Evolutionary conservation across 2,113 vertebrate species (phyloP).

Genomic region (Sturnira hondurensis): DNA sequence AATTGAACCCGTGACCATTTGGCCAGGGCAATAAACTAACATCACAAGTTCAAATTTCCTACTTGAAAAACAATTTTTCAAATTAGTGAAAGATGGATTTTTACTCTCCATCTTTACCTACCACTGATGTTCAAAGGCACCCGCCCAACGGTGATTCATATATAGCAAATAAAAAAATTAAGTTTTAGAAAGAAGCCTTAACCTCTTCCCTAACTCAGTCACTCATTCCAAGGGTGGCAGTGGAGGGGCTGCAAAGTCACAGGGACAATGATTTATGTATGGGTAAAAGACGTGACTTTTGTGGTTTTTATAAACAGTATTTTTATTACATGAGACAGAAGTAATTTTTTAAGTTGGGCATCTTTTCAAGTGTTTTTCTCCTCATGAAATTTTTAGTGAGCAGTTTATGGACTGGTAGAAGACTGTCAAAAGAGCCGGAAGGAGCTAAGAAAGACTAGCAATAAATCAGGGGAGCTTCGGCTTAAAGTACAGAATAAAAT

Average conservation of each 20-base stretch:
- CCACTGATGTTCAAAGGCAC: neutral
- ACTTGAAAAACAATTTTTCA: conserved; percentile 11
- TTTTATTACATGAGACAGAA: conserved; percentile 53
- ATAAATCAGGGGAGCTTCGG: conserved; percentile 46
- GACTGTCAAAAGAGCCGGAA: neutral
- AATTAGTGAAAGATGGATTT: neutral
- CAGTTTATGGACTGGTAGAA: conserved; percentile 39
- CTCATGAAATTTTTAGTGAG: conserved; percentile 24
- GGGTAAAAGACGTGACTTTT: conserved; percentile 61
- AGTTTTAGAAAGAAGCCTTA: neutral
- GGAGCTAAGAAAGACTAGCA: conserved; percentile 24
- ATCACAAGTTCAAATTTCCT: neutral
- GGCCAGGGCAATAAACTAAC: neutral
- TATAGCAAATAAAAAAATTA: neutral
- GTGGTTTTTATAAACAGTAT: conserved; percentile 50
- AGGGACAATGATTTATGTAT: conserved; percentile 61
- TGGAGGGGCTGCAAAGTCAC: neutral
- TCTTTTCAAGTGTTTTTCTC: conserved; percentile 38
- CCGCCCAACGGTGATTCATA: neutral
- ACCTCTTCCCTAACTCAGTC: neutral
- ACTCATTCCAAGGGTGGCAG: neutral
- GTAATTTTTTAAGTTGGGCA: conserved; percentile 49
- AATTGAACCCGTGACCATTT: too few species aligned
- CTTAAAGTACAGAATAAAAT: neutral
- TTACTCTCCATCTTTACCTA: neutral